Conservation (phyloP, 2,888 invertebrate genomes). For the Drosophila cyrtoloma region DNA sequence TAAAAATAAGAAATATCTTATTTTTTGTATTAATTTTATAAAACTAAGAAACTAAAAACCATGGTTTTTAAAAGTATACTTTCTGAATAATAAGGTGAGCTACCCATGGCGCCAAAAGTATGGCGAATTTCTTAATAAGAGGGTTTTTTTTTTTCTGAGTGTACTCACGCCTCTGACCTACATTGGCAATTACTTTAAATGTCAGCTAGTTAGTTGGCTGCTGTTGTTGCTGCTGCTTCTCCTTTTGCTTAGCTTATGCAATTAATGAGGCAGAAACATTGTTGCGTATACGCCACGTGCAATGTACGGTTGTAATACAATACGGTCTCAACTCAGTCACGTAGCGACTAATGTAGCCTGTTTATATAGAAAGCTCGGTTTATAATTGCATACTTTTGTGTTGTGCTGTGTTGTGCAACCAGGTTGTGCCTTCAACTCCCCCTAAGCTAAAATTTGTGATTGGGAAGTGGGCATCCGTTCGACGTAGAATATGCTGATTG, state of each 20-base stretch:
- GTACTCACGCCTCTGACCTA: neutral
- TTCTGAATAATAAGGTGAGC: neutral
- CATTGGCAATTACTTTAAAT: slow-evolving; percentile 7
- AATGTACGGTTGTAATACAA: slow-evolving; percentile 1
- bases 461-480: slow-evolving; percentile 1
- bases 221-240: slow-evolving; percentile 5
- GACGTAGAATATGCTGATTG: neutral
- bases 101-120: neutral
- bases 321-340: neutral
- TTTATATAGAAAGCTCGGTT: slow-evolving; percentile 10
- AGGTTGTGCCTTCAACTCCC: neutral
- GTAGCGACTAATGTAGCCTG: neutral
- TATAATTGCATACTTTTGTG: slow-evolving; percentile 16
- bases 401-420: neutral
- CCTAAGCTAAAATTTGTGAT: neutral
- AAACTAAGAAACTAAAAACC: neutral
- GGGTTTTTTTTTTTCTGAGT: neutral
- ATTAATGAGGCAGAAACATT: slow-evolving; percentile 27
- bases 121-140: neutral
- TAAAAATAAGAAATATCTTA: neutral
- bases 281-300: slow-evolving; percentile 41
- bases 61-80: neutral
- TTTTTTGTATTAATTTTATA: neutral
- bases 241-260: slow-evolving; percentile 18
- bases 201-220: slow-evolving; percentile 15